Evolutionary conservation across 2,113 vertebrate species (phyloP), one percentile per base, ranked within the genome.

Genomic region (Pomatostomus ruficeps): DNA sequence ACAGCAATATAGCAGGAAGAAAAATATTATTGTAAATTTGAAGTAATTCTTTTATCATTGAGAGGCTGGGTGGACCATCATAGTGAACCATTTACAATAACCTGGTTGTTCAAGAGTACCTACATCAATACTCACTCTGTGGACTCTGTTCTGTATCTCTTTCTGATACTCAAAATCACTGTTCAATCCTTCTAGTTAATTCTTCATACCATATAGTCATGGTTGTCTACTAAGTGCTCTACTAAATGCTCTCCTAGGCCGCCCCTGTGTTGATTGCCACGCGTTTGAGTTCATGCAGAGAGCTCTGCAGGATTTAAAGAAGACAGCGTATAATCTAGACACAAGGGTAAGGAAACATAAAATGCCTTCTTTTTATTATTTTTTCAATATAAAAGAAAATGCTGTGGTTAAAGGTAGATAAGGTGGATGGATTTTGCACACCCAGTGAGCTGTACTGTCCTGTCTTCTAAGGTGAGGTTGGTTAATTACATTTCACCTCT

Each of bases 261-360:
- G 99, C 26, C 99, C 99, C 16, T 99, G 99, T 97, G 99, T 99
- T 91, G 99, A 99, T 43, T 99, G 99, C 88, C 99, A 99, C 93
- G 99, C 99, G 1, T 99, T 99, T 90, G 99, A 99, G 96, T 99
- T 99, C 89, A 99, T 99, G 99, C 99, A 99, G 98, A 98, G 99
- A 90, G 99, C 99, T 45, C 97, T 99, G 96, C 99, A 99, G 96
- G 99, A 99, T 96, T 97, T 99, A 74, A 99, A 99, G 96, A 99
- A 99, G 98, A 99, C 99, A 0, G 99, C 99, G 0, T 99, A 98
- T 96, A 99, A 98, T 94, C 98, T 99, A 15, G 99, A 99, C 93
- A 98, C 98, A 26, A 96, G 99, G 98, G 99, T 99, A 97, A 96
- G 98, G 46, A 86, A 86, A 74, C 29, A 31, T 54, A 33, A 8